Conservation (phyloP, 2,113 vertebrate species). For the Zingel zingel region DNA sequence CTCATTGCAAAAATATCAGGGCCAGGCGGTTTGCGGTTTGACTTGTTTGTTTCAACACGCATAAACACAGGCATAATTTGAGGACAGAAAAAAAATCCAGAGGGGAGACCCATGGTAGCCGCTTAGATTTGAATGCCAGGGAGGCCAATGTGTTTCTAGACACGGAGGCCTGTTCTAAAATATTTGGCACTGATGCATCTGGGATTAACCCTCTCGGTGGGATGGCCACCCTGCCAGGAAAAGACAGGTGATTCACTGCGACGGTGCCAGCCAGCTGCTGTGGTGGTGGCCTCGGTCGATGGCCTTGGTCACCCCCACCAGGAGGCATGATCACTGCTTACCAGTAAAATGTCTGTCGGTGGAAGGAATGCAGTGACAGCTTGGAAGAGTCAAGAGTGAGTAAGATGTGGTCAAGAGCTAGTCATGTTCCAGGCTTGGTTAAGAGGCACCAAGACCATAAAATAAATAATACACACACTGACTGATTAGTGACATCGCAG, state of each 20-base stretch:
- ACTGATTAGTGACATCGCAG: not conserved
- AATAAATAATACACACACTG: not conserved
- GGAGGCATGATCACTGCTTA: constrained; percentile 21
- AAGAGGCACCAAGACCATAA: not conserved
- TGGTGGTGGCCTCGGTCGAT: not conserved
- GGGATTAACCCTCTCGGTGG: constrained; percentile 19
- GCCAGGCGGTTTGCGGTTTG: too few species aligned
- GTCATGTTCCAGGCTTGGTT: constrained; percentile 26
- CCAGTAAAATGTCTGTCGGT: constrained; percentile 48
- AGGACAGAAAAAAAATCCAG: not conserved
- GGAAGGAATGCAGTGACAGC: constrained; percentile 41
- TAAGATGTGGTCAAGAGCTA: constrained; percentile 28
- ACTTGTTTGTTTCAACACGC: not conserved
- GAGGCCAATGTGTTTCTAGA: constrained; percentile 22
- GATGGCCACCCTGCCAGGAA: constrained; percentile 12
- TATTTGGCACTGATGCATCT: constrained; percentile 38
- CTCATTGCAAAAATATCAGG: not conserved
- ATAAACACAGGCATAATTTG: not conserved
- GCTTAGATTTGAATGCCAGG: constrained; percentile 19
- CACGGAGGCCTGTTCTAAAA: not conserved
- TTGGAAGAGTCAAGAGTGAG: constrained; percentile 1
- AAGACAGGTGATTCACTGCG: constrained; percentile 56
- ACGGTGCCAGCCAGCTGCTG: constrained; percentile 44
- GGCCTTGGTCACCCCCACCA: not conserved
- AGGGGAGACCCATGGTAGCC: not conserved